Evolutionary conservation across 2,888 invertebrate genomes (phyloP), one percentile per base, ranked within the genome.

Genomic region (Drosophila niveifrons): DNA sequence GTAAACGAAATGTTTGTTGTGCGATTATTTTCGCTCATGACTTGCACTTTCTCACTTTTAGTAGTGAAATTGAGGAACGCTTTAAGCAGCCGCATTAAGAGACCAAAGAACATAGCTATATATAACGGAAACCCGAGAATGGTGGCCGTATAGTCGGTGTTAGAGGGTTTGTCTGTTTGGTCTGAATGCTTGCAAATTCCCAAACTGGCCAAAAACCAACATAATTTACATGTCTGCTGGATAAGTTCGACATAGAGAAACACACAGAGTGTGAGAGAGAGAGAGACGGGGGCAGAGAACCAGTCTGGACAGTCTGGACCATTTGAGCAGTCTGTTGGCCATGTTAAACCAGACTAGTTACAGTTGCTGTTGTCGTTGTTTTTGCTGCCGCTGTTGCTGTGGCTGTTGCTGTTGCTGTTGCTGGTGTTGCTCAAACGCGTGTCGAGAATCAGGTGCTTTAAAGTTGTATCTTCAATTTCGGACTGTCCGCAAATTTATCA

Each of bases 191-290:
- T 63, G 69, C 66, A 66, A 79, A 83, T 75, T 77, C 68, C 66
- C 71, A 68, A 75, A 82, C 80, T 74, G 72, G 72, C 70, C 83
- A 77, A 80, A 85, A 83, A 80, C 82, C 78, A 76, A 81, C 80
- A 82, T 79, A 88, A 90, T 90, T 89, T 90, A 89, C 89, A 89
- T 89, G 89, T 90, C 90, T 89, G 90, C 81, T 88, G 88, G 79
- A 83, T 85, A 88, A 69, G 76, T 81, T 84, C 84, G 79, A 62
- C 66, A 70, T 43, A 36, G 62, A 52, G 51, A 44, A 41, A 64
- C 28, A 29, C 41, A 9, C 8, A 9, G 13, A 43, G n/a, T n/a
- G n/a, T n/a, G 59, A 6, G 28, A 13, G 7, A 36, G 36, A 36
- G 36, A 39, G 36, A n/a, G n/a, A 3, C 4, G 36, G n/a, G 10